Base-by-base conservation (phyloP, 2,888 invertebrate species). In the Platynereis dumerilii region DNA sequence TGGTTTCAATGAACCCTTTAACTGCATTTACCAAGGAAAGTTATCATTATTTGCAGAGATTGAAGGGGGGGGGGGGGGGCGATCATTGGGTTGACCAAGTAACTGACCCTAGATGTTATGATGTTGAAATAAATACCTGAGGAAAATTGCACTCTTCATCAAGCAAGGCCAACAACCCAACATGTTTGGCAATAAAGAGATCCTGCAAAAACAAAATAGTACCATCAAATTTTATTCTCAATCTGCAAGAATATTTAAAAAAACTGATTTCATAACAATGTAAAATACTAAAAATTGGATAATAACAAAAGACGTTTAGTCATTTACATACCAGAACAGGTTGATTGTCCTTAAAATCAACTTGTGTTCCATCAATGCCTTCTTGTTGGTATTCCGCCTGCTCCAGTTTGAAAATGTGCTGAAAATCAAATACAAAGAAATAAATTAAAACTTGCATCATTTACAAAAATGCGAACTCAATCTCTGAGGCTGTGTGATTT, bases 331-430 rank as follows among this genome's bases (percentile, higher is more conserved):
- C 34, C 34, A 82, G 69, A n/a, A 82, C 69, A 5, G 78, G 80
- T 66, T 80, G 78, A 71, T 83, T 83, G 71, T 83, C 83, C 20
- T 78, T 76, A 74, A 80, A 83, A 59, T 77, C 76, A 64, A 83
- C 79, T 63, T 79, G 77, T 24, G 73, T 77, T 78, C 80, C 81
- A 68, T 79, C 78, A 20, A 83, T 78, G 5, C 80, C 81, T 71
- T 83, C 83, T 48, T 65, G 74, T 10, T 68, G 72, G 67, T 83
- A 83, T 57, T 82, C 83, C 44, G 80, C 80, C 64, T 80, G 81
- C 62, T 83, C 83, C 69, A 81, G 72, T 61, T 76, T 75, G 69
- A 83, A 82, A n/a, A 83, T 78, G 74, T 81, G 81, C 80, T 81
- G 75, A 44, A 73, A 70, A 3, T 15, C 58, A 58, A 29, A 22